phyloP scores from a whole-genome alignment of 2,797 vertebrate genomes.

The Enteromius viviparus region DNA sequence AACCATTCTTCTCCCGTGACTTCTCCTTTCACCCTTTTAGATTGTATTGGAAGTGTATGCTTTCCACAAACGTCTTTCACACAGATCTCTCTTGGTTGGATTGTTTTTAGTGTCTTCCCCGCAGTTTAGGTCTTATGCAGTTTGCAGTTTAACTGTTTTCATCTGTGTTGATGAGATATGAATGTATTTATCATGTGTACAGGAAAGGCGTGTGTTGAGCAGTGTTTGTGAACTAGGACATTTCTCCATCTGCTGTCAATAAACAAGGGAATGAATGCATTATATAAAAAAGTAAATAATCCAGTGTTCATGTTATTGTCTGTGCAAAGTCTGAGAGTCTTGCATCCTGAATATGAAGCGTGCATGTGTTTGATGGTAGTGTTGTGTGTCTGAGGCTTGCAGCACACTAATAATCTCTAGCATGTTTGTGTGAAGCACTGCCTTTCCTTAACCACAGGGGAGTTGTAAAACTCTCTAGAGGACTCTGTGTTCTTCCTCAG shows the following conservation, averaged over 20 bases:
- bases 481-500: conserved; percentile 64
- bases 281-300: conserved; percentile 57
- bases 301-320: conserved; percentile 51
- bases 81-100: not conserved
- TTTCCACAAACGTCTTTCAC: not conserved
- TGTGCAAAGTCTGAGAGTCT: conserved; percentile 8
- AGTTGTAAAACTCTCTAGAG: conserved; percentile 65
- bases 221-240: conserved; percentile 26
- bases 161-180: conserved; percentile 30
- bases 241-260: conserved; percentile 58
- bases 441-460: conserved; percentile 66
- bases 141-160: conserved; percentile 20
- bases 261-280: conserved; percentile 54
- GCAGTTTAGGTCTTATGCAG: not conserved
- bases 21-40: too few species aligned
- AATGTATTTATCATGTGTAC: conserved; percentile 8
- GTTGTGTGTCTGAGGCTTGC: conserved; percentile 55
- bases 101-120: not conserved
- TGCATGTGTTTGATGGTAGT: conserved; percentile 40
- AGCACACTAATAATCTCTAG: conserved; percentile 65
- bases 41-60: too few species aligned
- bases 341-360: conserved; percentile 15
- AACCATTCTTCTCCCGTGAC: too few species aligned
- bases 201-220: conserved; percentile 45
- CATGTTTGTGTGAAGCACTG: conserved; percentile 68